A percentile compares a stretch with the other conserved stretches of the same genome.
phyloP scores from a whole-genome alignment of 2,888 invertebrate species.

The Megamerina dolium region DNA sequence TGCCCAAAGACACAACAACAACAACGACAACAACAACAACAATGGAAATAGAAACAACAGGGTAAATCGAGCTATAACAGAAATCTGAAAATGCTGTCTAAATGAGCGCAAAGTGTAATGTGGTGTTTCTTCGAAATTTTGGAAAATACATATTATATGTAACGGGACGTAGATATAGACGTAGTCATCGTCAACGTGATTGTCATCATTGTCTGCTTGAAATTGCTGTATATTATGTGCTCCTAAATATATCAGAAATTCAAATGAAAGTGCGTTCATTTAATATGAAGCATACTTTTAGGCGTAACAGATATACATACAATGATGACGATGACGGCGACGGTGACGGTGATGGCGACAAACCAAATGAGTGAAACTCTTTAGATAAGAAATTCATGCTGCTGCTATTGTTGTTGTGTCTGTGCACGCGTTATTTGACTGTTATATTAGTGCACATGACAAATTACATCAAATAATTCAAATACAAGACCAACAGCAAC shows the following conservation, averaged over 20 bases:
- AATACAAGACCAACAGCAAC: slow-evolving; percentile 9
- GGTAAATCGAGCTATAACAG: too few species aligned
- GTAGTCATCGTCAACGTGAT: slow-evolving; percentile 4
- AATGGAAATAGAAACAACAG: too few species aligned
- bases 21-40: too few species aligned
- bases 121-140: slow-evolving; percentile 9
- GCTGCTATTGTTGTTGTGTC: slow-evolving; percentile 9
- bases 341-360: too few species aligned
- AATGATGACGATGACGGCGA: too few species aligned
- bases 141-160: too few species aligned
- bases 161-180: too few species aligned
- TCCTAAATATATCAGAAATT: too few species aligned
- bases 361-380: slow-evolving; percentile 19
- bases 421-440: slow-evolving; percentile 27
- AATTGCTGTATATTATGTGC: too few species aligned
- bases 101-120: slow-evolving; percentile 12
- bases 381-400: slow-evolving; percentile 18
- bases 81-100: slow-evolving; percentile 6
- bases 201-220: slow-evolving; percentile 14
- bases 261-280: too few species aligned
- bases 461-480: slow-evolving; percentile 30
- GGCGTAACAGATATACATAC: slow-evolving; percentile 7
- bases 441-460: slow-evolving; percentile 30
- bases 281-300: slow-evolving; percentile 15
- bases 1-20: not conserved